Evolutionary conservation across 2,888 invertebrate genomes (phyloP).

Genomic region (Fragum sueziense): DNA sequence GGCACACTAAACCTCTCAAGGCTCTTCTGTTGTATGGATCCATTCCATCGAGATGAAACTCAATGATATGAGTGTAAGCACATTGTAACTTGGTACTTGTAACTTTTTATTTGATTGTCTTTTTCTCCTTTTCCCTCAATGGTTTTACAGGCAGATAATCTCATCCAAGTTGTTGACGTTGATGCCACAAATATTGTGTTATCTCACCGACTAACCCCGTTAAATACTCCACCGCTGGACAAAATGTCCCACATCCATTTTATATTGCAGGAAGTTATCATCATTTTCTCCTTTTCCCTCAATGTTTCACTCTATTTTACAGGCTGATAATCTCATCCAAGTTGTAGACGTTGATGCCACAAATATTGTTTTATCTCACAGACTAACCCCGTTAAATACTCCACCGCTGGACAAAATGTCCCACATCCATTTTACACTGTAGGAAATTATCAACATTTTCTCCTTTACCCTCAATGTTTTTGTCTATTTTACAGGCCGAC

Average conservation of each 20-base stretch:
- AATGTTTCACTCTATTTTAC: too few species aligned
- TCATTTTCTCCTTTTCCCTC: too few species aligned
- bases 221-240: slow-evolving; percentile 94
- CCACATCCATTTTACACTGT: slow-evolving; percentile 92
- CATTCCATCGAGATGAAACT: too few species aligned
- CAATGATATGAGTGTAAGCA: too few species aligned
- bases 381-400: slow-evolving; percentile 91
- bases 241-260: slow-evolving; percentile 93
- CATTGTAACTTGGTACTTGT: too few species aligned
- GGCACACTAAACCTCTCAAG: too few species aligned
- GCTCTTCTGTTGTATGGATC: too few species aligned
- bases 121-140: too few species aligned
- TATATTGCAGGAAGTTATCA: slow-evolving; percentile 95
- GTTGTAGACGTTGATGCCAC: slow-evolving; percentile 93
- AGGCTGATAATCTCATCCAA: slow-evolving; percentile 93
- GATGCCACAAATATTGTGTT: slow-evolving; percentile 92
- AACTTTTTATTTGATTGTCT: too few species aligned
- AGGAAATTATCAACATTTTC: slow-evolving; percentile 97
- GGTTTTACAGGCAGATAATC: slow-evolving; percentile 90
- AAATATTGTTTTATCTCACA: slow-evolving; percentile 93
- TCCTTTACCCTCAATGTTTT: too few species aligned
- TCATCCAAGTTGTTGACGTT: slow-evolving; percentile 93
- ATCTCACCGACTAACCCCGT: slow-evolving; percentile 92
- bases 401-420: slow-evolving; percentile 94
- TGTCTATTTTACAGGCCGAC: slow-evolving; percentile 89